A percentile compares a stretch with the other conserved stretches of the same genome.
Evolutionary conservation across 1,140 invertebrate genomes (phyloP).

Genomic region (Ridgeia piscesae): DNA sequence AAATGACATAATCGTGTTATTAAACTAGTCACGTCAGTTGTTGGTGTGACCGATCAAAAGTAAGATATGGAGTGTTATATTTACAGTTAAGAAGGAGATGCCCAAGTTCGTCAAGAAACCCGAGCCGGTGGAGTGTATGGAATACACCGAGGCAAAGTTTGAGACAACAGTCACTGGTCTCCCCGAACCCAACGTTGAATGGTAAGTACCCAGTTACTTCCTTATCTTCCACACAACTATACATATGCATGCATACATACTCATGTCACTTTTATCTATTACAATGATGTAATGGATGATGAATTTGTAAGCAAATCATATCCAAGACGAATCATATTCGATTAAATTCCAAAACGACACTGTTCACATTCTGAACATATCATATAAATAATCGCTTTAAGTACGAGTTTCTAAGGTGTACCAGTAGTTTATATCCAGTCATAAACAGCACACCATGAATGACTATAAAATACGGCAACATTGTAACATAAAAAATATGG

Average conservation of each 20-base stretch:
- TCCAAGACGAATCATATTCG: no score
- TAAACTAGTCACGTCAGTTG: background rate
- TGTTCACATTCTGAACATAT: no score
- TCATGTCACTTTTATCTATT: no score
- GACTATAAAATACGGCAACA: no score
- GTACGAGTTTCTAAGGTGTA: no score
- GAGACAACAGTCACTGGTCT: conserved; percentile 49
- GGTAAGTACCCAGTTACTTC: conserved; percentile 30
- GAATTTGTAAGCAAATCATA: no score
- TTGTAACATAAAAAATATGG: no score
- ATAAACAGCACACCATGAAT: no score
- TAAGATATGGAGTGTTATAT: background rate
- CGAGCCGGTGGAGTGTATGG: conserved; percentile 47
- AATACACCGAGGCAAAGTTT: conserved; percentile 56
- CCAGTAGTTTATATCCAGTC: no score
- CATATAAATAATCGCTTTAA: no score
- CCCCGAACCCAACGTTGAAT: conserved; percentile 52
- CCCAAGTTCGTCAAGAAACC: conserved; percentile 53
- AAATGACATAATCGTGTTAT: background rate
- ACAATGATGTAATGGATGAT: no score
- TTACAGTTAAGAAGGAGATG: conserved; percentile 55
- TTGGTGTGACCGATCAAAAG: background rate
- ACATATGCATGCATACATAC: background rate
- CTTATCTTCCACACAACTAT: background rate
- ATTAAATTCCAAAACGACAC: no score